These are phyloP conservation scores for Serranus cabrilla DNA, from an alignment of 2,797 vertebrate species.

Conservation along the genomic window DNA sequence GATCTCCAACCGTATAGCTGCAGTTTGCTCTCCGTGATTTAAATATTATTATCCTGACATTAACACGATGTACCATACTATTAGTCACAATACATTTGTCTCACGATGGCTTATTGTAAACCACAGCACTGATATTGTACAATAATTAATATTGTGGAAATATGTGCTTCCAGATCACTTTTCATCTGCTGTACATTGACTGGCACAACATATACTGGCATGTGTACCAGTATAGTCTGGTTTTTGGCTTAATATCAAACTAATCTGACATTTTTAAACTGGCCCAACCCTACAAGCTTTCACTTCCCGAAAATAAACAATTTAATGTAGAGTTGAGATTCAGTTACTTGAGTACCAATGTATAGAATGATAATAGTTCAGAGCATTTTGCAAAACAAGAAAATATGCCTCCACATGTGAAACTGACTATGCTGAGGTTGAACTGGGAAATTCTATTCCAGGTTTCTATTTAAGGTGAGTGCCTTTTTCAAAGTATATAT, in stretches of 20 bases:
- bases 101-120: constrained; percentile 33
- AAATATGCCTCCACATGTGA: neutral
- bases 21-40: constrained; percentile 48
- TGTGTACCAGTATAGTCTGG: too few relatives aligned
- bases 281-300: too few relatives aligned
- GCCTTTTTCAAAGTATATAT: constrained; percentile 29
- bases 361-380: neutral
- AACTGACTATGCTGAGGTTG: constrained; percentile 10
- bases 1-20: constrained; percentile 34
- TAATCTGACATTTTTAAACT: too few relatives aligned
- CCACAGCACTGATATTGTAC: neutral
- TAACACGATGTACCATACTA: constrained; percentile 39
- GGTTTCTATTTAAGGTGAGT: constrained; percentile 41
- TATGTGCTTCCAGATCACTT: constrained; percentile 6
- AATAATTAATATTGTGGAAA: constrained; percentile 16
- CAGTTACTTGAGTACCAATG: neutral
- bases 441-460: constrained; percentile 29
- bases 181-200: constrained; percentile 10
- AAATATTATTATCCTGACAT: constrained; percentile 58
- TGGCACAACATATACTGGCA: too few relatives aligned
- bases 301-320: too few relatives aligned
- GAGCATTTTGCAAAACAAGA: constrained; percentile 5
- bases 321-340: neutral
- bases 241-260: too few relatives aligned
- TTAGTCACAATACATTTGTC: constrained; percentile 66